Evolutionary conservation across 2,888 invertebrate species (phyloP).

Genomic region (Drosophila flavopinicola): DNA sequence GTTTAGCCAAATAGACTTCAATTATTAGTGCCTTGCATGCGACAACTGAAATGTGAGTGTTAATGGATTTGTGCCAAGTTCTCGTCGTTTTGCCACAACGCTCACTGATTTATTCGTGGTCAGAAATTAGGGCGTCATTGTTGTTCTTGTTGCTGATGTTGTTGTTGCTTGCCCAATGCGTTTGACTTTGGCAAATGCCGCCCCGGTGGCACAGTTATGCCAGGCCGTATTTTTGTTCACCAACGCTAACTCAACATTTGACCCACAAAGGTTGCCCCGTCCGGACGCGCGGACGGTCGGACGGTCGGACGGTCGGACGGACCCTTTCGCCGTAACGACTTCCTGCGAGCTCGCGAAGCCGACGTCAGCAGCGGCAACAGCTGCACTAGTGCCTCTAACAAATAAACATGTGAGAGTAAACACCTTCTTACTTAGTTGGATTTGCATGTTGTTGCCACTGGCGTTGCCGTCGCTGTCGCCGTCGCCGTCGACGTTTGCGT

Average conservation of each 20-base stretch:
- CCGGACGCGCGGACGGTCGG: no score
- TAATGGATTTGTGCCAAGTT: conserved; percentile 81
- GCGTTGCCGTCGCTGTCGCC: not conserved
- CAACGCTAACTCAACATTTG: conserved; percentile 49
- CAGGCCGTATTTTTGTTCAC: conserved; percentile 18
- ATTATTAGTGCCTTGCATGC: conserved; percentile 65
- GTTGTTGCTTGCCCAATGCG: conserved; percentile 42
- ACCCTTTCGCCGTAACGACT: conserved; percentile 64
- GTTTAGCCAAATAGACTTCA: conserved; percentile 65
- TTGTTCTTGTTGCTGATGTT: conserved; percentile 11
- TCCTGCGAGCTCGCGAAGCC: conserved; percentile 51
- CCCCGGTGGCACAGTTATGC: conserved; percentile 60
- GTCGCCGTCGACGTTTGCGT: conserved; percentile 1
- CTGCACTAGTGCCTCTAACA: conserved; percentile 29
- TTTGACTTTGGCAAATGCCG: conserved; percentile 64
- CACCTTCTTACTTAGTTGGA: conserved; percentile 20
- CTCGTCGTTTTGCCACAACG: conserved; percentile 40
- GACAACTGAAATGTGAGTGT: conserved; percentile 61
- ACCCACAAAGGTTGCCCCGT: conserved; percentile 74
- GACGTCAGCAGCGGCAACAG: conserved; percentile 19
- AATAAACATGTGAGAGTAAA: conserved; percentile 12
- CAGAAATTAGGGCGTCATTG: conserved; percentile 48
- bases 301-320: conserved; percentile 24
- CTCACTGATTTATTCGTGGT: conserved; percentile 68
- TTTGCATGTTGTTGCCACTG: conserved; percentile 33